phyloP scores from a whole-genome alignment of 2,797 vertebrate genomes.

The Ataeniobius toweri region DNA sequence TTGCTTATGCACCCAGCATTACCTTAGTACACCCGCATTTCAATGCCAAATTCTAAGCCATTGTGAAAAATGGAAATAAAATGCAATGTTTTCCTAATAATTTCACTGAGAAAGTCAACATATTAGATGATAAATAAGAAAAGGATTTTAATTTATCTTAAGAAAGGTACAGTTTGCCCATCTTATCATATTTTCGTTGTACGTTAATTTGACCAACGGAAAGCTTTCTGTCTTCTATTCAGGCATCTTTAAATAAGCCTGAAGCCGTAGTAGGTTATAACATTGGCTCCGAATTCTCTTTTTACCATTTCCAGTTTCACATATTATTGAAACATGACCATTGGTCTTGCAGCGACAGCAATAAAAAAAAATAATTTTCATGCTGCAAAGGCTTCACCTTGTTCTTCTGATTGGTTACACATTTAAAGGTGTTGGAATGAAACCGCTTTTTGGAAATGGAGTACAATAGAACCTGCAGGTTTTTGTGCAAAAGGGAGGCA shows the following conservation, averaged over 20 bases:
- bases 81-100: not conserved
- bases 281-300: not conserved
- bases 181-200: not conserved
- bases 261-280: not conserved
- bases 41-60: not conserved
- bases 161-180: not conserved
- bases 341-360: not conserved
- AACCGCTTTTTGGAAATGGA: not conserved
- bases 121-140: not conserved
- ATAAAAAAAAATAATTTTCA: not conserved
- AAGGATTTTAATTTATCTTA: not conserved
- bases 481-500: conserved; percentile 15
- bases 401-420: not conserved
- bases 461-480: conserved; percentile 1
- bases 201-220: not conserved
- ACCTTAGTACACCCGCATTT: not conserved
- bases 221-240: not conserved
- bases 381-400: not conserved
- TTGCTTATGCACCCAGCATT: not conserved
- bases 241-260: not conserved
- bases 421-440: not conserved
- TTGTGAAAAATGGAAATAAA: not conserved
- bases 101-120: no score
- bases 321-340: not conserved
- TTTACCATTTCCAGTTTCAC: not conserved